Evolutionary conservation across 2,888 invertebrate species (phyloP).

Genomic region (Salpingus planirostris): DNA sequence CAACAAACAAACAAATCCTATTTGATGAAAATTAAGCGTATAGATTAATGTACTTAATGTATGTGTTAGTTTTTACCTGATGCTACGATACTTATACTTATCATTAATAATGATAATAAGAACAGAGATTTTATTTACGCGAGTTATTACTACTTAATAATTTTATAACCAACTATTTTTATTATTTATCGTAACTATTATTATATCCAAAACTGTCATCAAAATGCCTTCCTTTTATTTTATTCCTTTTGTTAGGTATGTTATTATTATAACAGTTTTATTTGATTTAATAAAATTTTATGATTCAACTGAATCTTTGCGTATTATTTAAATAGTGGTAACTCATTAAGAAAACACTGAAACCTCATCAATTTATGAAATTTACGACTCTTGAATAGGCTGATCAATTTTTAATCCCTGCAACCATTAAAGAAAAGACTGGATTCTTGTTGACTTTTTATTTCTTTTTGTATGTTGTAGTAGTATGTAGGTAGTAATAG

Average conservation of each 20-base stretch:
- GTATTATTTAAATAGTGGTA: too few relatives aligned
- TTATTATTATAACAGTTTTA: constrained; percentile 21
- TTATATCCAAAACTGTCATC: too few relatives aligned
- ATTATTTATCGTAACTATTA: constrained; percentile 18
- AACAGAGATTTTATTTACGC: constrained; percentile 3
- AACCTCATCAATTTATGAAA: too few relatives aligned
- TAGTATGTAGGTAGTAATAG: too few relatives aligned
- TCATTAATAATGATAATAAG: constrained; percentile 8
- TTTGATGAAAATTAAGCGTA: constrained; percentile 12
- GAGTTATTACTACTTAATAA: constrained; percentile 8
- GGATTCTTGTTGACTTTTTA: background rate
- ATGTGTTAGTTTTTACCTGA: constrained; percentile 17
- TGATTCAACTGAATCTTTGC: too few relatives aligned
- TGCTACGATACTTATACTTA: constrained; percentile 8
- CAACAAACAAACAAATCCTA: constrained; percentile 15
- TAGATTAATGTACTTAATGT: constrained; percentile 13
- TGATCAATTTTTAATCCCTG: background rate
- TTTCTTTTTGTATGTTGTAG: background rate
- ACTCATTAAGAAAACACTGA: too few relatives aligned
- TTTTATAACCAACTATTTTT: constrained; percentile 15
- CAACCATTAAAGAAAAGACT: background rate
- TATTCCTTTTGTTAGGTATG: constrained; percentile 20
- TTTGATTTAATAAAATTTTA: constrained; percentile 19
- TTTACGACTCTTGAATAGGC: background rate
- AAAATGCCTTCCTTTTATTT: constrained; percentile 14